These are phyloP conservation scores for Cavia porcellus DNA, from an alignment of 2,113 vertebrate genomes.

Conservation along the genomic window DNA sequence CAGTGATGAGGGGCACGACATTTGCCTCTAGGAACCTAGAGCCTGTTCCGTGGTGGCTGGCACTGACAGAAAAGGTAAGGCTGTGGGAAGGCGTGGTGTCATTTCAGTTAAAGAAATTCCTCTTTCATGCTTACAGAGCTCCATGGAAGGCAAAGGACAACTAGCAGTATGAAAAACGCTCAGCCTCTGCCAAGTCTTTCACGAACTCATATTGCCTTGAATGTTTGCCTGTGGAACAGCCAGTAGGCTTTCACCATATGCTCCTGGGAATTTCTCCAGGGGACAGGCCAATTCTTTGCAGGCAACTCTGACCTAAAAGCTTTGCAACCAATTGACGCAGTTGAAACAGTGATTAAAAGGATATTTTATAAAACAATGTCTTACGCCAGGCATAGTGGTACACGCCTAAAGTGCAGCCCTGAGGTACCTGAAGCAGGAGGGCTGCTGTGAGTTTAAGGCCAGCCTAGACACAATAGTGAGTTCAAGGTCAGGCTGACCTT, in stretches of 20 bases:
- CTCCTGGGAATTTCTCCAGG: constrained; percentile 64
- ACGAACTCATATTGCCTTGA: constrained; percentile 49
- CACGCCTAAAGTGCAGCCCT: not conserved
- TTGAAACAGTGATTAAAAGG: constrained; percentile 71
- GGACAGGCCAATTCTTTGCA: constrained; percentile 61
- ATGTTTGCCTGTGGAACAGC: constrained; percentile 62
- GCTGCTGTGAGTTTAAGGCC: not conserved
- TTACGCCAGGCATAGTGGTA: not conserved
- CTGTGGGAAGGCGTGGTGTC: not conserved
- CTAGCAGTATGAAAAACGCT: not conserved
- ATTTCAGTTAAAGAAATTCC: constrained; percentile 9
- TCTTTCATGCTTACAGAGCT: not conserved
- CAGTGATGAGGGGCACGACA: constrained; percentile 40
- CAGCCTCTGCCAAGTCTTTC: not conserved
- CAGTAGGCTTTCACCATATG: constrained; percentile 58
- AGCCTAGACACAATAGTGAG: not conserved
- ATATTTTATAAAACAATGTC: constrained; percentile 34
- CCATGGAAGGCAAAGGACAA: constrained; percentile 55
- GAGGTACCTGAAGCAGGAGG: not conserved
- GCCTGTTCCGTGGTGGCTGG: constrained; percentile 38
- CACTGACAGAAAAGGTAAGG: not conserved
- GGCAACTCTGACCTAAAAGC: not conserved
- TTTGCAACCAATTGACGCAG: not conserved
- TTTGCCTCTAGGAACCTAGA: not conserved
- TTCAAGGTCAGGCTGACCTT: not conserved